Evolutionary conservation across 2,888 invertebrate genomes (phyloP), one percentile per base, ranked within the genome.

Genomic region (Cloeon dipterum): DNA sequence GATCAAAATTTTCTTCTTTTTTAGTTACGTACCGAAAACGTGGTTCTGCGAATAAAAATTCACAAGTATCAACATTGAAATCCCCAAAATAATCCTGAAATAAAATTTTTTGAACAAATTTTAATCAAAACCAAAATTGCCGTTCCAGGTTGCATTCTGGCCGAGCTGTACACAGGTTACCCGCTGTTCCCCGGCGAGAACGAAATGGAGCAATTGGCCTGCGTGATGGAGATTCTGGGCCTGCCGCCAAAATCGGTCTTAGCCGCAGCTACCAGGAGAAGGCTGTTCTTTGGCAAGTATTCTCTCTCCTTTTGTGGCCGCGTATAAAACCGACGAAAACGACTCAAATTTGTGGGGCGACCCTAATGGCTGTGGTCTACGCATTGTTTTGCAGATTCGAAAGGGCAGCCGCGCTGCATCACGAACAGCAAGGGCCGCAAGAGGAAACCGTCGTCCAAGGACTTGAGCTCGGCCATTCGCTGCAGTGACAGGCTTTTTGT

Each of bases 141-240:
- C 19, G 14, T 52, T 55, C 13, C 52, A 77, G 78, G 91, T 26
- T 94, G 93, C 57, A 93, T 94, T 53, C 64, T 94, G 46, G 91
- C 91, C 34, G 93, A 94, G 62, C 68, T 94, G 36, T 88, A 88
- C 56, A 93, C 91, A 5, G 89, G 94, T 32, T 88, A 85, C 54
- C 93, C 93, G 0, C 64, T 94, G 41, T 93, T 93, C 57, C 93
- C 93, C 19, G 93, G 93, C 2, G 93, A 93, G 63, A 89, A 91
- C 54, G 93, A 94, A 62, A 79, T 86, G 41, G 94, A 93, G 53
- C 93, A 94, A 58, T 67, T 94, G 44, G 88, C 91, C 39, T 93
- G 93, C 61, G 82, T 93, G 49, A 93, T 94, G 89, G 93, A 94
- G 62, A 73, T 93, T 38, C 63, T 91, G 43, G 91, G 89, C 17